Evolutionary conservation across 2,113 vertebrate genomes (phyloP).

Genomic region (Grus americana): DNA sequence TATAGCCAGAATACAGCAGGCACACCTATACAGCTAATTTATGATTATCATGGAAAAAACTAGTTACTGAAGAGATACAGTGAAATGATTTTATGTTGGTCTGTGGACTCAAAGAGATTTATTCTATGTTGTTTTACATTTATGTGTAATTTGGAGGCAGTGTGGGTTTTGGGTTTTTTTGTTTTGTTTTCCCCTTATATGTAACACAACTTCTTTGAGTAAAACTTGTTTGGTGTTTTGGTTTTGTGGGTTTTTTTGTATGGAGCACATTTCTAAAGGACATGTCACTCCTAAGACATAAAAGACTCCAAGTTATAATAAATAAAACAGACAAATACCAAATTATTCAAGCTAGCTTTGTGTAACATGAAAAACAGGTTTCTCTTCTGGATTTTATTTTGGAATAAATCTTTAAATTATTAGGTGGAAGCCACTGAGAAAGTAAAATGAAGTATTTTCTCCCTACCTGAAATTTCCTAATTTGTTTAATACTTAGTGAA

Average conservation of each 20-base stretch:
- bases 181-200: background rate
- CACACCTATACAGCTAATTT: background rate
- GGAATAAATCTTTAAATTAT: background rate
- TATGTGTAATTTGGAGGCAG: background rate
- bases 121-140: background rate
- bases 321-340: background rate
- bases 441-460: background rate
- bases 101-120: background rate
- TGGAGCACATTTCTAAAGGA: background rate
- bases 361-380: background rate
- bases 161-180: background rate
- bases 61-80: background rate
- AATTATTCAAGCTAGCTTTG: background rate
- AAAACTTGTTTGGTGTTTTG: background rate
- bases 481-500: background rate
- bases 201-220: background rate
- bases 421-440: background rate
- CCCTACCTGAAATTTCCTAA: background rate
- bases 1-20: background rate
- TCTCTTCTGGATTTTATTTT: background rate
- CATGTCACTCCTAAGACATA: background rate
- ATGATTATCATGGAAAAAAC: background rate
- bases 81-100: background rate
- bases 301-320: background rate
- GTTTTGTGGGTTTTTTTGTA: no score